A percentile compares a stretch with the other conserved stretches of the same genome.
phyloP scores from a whole-genome alignment of 2,888 invertebrate species.

The Heliconius sara region DNA sequence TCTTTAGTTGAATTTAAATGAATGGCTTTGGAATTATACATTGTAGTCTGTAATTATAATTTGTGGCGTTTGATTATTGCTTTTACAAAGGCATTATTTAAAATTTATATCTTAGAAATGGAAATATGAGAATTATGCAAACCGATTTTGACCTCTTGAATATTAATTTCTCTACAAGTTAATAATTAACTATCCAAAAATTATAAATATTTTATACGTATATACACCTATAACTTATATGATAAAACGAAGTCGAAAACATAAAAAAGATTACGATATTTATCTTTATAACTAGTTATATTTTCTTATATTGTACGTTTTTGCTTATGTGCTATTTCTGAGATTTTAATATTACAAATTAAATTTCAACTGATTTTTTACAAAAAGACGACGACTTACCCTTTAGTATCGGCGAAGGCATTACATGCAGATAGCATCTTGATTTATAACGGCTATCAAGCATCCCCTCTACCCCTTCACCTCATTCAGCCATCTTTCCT shows the following conservation, averaged over 20 bases:
- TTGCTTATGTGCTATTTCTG: conserved; percentile 3
- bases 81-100: conserved; percentile 68
- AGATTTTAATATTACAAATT: conserved; percentile 30
- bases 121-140: conserved; percentile 44
- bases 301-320: neutral
- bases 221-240: neutral
- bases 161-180: neutral
- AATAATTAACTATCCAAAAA: neutral
- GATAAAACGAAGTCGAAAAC: neutral
- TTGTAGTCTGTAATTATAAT: conserved; percentile 74
- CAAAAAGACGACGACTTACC: conserved; percentile 65
- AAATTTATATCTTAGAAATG: conserved; percentile 50
- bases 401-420: conserved; percentile 70
- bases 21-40: conserved; percentile 79
- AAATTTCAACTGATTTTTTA: conserved; percentile 48
- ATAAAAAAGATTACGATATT: neutral
- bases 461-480: conserved; percentile 50
- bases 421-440: conserved; percentile 80
- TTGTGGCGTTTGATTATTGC: conserved; percentile 75
- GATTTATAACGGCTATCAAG: conserved; percentile 78
- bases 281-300: neutral
- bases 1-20: conserved; percentile 82
- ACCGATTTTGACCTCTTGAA: neutral
- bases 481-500: conserved; percentile 31
- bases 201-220: neutral